Conservation (phyloP, 1,140 invertebrate genomes). For the Drosophila tristis region DNA sequence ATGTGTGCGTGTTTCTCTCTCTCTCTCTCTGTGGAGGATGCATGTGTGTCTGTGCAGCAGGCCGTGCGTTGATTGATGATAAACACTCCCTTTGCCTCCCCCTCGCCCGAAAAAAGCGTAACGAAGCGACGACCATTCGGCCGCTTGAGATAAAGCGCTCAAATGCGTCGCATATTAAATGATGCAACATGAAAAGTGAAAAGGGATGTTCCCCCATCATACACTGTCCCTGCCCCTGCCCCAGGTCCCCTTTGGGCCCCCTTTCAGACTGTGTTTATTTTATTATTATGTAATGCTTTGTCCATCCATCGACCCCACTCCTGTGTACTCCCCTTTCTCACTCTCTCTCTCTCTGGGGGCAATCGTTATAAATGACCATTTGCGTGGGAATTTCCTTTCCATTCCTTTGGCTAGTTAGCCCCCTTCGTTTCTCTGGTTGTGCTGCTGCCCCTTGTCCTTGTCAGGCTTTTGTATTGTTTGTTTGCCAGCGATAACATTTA, state of each 20-base stretch:
- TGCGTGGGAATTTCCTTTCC: constrained; percentile 22
- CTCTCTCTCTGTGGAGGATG: neutral
- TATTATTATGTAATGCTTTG: constrained; percentile 71
- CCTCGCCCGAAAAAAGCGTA: constrained; percentile 26
- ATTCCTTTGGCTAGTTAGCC: constrained; percentile 10
- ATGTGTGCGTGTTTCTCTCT: constrained; percentile 18
- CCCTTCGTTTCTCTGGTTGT: constrained; percentile 2
- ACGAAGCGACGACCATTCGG: constrained; percentile 4
- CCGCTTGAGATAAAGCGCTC: constrained; percentile 77
- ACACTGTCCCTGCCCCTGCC: too few relatives aligned
- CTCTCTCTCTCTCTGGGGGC: constrained; percentile 25
- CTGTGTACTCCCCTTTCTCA: neutral
- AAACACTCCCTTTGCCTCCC: constrained; percentile 58
- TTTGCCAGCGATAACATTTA: constrained; percentile 75
- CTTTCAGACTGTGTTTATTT: constrained; percentile 45
- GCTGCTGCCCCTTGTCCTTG: constrained; percentile 45
- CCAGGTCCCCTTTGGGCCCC: neutral
- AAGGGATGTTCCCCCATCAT: constrained; percentile 5
- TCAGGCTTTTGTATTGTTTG: constrained; percentile 61
- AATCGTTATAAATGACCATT: constrained; percentile 81
- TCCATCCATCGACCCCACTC: neutral
- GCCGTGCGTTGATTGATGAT: constrained; percentile 79
- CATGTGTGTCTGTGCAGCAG: constrained; percentile 58
- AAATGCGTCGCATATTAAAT: constrained; percentile 80
- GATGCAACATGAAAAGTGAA: constrained; percentile 74